These are phyloP conservation scores for Brotula barbata DNA, from an alignment of 2,797 vertebrate species.

Conservation along the genomic window DNA sequence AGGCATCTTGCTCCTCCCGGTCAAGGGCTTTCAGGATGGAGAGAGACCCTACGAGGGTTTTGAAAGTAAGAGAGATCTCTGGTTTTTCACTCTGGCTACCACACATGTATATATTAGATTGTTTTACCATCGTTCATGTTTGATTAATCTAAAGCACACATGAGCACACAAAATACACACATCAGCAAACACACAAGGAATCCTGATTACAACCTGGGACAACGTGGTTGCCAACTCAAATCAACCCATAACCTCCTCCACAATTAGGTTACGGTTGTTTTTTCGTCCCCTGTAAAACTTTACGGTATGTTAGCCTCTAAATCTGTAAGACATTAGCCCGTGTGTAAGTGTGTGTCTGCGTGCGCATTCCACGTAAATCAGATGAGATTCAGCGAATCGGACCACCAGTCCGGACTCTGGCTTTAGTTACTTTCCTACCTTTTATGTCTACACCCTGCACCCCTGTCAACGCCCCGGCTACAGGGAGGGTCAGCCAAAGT, in stretches of 20 bases:
- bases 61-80: no score
- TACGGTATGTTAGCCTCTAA: slow-evolving; percentile 17
- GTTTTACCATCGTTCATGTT: no score
- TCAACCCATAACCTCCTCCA: slow-evolving; percentile 19
- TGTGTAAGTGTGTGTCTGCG: slow-evolving; percentile 13
- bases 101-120: neutral
- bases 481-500: slow-evolving; percentile 51
- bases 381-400: slow-evolving; percentile 33
- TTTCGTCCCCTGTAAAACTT: slow-evolving; percentile 6
- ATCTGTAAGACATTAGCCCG: slow-evolving; percentile 40
- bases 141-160: slow-evolving; percentile 11
- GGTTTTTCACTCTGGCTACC: neutral
- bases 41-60: slow-evolving; percentile 64
- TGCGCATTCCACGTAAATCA: slow-evolving; percentile 27
- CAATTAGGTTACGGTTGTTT: slow-evolving; percentile 10
- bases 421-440: slow-evolving; percentile 34
- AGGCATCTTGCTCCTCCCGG: slow-evolving; percentile 86
- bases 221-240: slow-evolving; percentile 11
- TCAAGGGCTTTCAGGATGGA: slow-evolving; percentile 85
- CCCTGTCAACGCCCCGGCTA: slow-evolving; percentile 54
- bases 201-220: neutral
- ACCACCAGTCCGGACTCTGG: slow-evolving; percentile 34
- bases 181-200: neutral
- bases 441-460: slow-evolving; percentile 39
- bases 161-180: slow-evolving; percentile 1